phyloP scores from a whole-genome alignment of 2,113 vertebrate species.

The Piprites chloris region DNA sequence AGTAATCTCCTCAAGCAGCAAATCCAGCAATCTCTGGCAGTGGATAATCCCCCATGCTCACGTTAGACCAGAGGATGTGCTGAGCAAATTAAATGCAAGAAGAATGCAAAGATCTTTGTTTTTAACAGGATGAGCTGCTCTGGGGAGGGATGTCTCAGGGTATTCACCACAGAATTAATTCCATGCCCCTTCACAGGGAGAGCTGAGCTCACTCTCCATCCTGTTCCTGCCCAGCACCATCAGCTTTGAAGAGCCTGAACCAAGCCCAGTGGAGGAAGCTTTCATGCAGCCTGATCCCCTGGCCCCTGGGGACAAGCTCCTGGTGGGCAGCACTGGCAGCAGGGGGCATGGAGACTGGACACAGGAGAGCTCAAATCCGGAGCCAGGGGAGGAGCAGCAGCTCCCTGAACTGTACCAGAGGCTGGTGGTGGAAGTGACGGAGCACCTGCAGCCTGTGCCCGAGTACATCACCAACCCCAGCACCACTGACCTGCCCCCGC shows the following conservation, averaged over 20 bases:
- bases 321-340: neutral
- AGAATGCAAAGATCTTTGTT: rapidly evolving
- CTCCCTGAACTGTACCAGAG: slow-evolving; percentile 34
- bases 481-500: neutral
- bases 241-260: slow-evolving; percentile 66
- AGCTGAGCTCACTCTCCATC: neutral
- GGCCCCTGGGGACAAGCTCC: neutral
- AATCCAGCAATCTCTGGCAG: neutral
- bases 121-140: rapidly evolving
- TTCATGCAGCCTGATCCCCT: rapidly evolving
- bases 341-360: neutral
- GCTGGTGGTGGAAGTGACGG: neutral
- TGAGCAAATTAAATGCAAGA: rapidly evolving
- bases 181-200: slow-evolving; percentile 4
- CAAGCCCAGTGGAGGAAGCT: slow-evolving; percentile 53
- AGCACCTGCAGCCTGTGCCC: neutral
- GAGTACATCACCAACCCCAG: neutral
- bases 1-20: neutral
- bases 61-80: rapidly evolving
- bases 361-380: neutral
- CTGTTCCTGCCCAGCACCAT: neutral
- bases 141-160: rapidly evolving
- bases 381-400: neutral
- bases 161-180: rapidly evolving
- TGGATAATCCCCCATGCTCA: rapidly evolving